Percentiles rank a stretch among this genome's conserved stretches.
Evolutionary conservation across 2,888 invertebrate species (phyloP).

Genomic region (Catocala sponsa): DNA sequence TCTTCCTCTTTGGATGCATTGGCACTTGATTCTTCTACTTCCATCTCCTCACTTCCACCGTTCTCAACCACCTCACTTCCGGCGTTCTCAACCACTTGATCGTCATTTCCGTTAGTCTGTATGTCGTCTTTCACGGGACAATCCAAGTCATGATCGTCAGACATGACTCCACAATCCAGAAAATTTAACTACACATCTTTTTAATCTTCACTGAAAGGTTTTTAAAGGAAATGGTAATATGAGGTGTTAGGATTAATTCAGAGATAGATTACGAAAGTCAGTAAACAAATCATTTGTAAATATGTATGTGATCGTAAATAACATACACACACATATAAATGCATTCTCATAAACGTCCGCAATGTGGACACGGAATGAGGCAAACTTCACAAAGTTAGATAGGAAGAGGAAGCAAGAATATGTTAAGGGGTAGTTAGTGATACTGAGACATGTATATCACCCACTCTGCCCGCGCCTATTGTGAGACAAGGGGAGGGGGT

Average conservation of each 20-base stretch:
- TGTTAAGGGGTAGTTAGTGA: constrained; percentile 38
- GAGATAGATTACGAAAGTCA: too few species aligned
- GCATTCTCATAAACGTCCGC: not conserved
- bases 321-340: constrained; percentile 1
- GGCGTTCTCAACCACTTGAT: constrained; percentile 41
- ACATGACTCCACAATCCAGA: constrained; percentile 71
- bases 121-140: constrained; percentile 61
- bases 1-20: constrained; percentile 59
- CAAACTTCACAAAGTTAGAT: constrained; percentile 31
- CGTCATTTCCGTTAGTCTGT: constrained; percentile 51
- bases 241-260: too few species aligned
- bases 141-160: constrained; percentile 74
- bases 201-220: constrained; percentile 20
- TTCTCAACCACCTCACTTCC: constrained; percentile 45
- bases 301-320: not conserved
- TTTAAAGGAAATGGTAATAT: too few species aligned
- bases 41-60: constrained; percentile 40
- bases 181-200: constrained; percentile 49
- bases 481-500: constrained; percentile 48
- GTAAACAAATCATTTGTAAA: too few species aligned
- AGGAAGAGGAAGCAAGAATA: constrained; percentile 32
- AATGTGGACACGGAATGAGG: constrained; percentile 12
- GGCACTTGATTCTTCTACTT: constrained; percentile 64
- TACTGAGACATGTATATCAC: constrained; percentile 43
- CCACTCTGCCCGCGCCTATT: constrained; percentile 27